These are phyloP conservation scores for Operophtera brumata DNA, from an alignment of 2,888 invertebrate species.

Conservation along the genomic window DNA sequence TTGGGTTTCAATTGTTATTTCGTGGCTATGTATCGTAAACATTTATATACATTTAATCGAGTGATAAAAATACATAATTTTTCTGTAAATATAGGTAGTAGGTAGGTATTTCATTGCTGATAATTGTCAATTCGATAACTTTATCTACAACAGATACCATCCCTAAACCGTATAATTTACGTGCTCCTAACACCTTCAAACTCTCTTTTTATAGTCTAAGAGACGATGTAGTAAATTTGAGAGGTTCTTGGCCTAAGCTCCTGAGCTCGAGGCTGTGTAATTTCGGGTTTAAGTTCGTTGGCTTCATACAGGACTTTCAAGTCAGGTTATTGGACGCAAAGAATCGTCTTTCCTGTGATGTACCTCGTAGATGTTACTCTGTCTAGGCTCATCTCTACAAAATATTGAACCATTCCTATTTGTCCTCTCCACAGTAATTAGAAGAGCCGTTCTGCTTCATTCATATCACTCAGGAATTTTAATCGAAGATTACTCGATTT, in stretches of 20 bases:
- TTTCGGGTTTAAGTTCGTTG: conserved; percentile 63
- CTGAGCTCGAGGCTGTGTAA: conserved; percentile 52
- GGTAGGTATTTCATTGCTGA: no score
- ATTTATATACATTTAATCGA: no score
- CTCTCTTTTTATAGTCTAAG: conserved; percentile 58
- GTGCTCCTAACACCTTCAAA: conserved; percentile 52
- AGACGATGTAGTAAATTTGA: conserved; percentile 64
- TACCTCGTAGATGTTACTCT: conserved; percentile 18
- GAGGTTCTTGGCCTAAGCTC: conserved; percentile 53
- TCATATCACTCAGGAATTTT: no score
- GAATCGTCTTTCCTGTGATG: conserved; percentile 26
- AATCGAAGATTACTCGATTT: no score
- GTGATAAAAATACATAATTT: no score
- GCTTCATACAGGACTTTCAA: conserved; percentile 49
- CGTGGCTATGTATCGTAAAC: no score
- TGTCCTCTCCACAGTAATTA: no score
- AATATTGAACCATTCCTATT: no score
- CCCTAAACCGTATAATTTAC: conserved; percentile 43
- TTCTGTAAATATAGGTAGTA: no score
- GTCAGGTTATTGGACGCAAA: conserved; percentile 40
- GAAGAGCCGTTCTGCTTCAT: no score
- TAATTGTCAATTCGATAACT: background rate
- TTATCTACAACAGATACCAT: conserved; percentile 26
- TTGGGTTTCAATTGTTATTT: no score
- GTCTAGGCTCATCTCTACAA: conserved; percentile 17